Evolutionary conservation across 2,113 vertebrate genomes (phyloP), one percentile per base, ranked within the genome.

Genomic region (Rana temporaria): DNA sequence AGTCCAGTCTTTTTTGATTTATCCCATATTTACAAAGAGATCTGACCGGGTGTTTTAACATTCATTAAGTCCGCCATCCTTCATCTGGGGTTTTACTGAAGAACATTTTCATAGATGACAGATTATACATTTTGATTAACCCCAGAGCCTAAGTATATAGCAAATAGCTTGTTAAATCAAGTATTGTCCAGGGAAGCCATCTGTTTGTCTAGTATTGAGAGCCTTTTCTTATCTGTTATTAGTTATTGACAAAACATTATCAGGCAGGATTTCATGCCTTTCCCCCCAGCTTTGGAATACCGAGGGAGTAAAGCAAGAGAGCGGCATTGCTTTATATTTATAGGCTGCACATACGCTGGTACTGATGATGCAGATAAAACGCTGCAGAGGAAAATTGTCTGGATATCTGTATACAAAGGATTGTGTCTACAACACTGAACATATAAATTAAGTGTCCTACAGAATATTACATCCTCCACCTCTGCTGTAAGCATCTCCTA

Each of bases 121-220:
- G 81, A 76, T 83, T 81, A 85, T 9, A 42, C 84, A 76, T 79
- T 82, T 86, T 81, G 84, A 11, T 86, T 87, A 88, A 84, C 66
- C 26, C 42, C n/a, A 71, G 15, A 75, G 73, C 71, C 77, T 85
- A 38, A 66, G 66, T 85, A 6, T 79, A 34, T 11, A 79, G 73
- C 78, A 84, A 24, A 84, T 85, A 74, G 38, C 60, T 85, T 87
- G 24, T 79, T 84, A 63, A 91, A 86, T 79, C 72, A 79, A 86
- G 79, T 79, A 84, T 72, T 79, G 69, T 81, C 48, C 0, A 14
- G 19, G 85, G 82, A 24, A n/a, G 0, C 55, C 62, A 80, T 79
- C 77, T 75, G 0, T 74, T 22, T 53, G 12, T 48, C 59, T 86
- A 42, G 4, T 67, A 57, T 79, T 6, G 70, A 84, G 57, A 82